These are phyloP conservation scores for Holothuria scabra DNA, from an alignment of 53 echinoderm and acorn worm genomes.

Conservation along the genomic window DNA sequence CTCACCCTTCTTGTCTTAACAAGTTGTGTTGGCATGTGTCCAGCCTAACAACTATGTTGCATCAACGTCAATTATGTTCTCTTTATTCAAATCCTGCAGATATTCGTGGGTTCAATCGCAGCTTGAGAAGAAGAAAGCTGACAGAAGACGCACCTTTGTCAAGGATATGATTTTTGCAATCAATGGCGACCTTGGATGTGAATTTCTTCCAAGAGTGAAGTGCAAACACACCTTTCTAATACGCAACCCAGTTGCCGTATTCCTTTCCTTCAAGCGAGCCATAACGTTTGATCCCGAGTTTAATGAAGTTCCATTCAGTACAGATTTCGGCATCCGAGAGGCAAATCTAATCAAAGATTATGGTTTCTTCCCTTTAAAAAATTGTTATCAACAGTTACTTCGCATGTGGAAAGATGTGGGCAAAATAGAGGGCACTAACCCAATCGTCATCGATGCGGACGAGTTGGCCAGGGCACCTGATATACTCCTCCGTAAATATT, in stretches of 20 bases:
- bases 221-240: slow-evolving; percentile 5
- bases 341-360: not conserved
- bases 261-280: slow-evolving; percentile 4
- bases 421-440: not conserved
- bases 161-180: not conserved
- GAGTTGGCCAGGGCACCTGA: not conserved
- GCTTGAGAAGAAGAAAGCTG: not conserved
- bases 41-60: too few relatives aligned
- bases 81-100: not conserved
- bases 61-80: too few relatives aligned
- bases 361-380: not conserved
- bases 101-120: slow-evolving; percentile 4
- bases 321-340: not conserved
- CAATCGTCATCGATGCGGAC: not conserved
- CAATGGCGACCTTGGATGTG: not conserved
- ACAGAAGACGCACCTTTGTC: not conserved
- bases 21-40: too few relatives aligned
- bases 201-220: not conserved
- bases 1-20: too few relatives aligned
- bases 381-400: not conserved
- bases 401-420: slow-evolving; percentile 1
- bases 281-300: not conserved
- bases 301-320: not conserved
- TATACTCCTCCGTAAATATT: not conserved
- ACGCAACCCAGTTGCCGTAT: not conserved